Percentiles rank a stretch among this genome's conserved stretches.
Evolutionary conservation across 2,888 invertebrate species (phyloP).

Genomic region (Apodemia duryi): DNA sequence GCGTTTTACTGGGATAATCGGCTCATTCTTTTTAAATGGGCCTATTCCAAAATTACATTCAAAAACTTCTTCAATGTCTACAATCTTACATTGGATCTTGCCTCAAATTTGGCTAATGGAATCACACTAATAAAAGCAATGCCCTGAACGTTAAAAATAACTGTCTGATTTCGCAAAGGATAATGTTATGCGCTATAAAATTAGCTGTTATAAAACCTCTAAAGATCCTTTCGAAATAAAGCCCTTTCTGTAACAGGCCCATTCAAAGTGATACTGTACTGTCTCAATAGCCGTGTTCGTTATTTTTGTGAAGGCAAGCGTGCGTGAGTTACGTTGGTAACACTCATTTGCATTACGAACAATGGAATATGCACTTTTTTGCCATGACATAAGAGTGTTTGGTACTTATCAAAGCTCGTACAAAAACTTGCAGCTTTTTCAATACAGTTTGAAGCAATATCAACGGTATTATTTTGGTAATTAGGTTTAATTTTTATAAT

Average conservation of each 20-base stretch:
- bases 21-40: too few relatives aligned
- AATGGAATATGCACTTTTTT: slow-evolving; percentile 32
- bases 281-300: slow-evolving; percentile 63
- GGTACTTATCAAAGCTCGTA: slow-evolving; percentile 15
- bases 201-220: slow-evolving; percentile 33
- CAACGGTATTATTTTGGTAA: slow-evolving; percentile 42
- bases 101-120: neutral
- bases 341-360: slow-evolving; percentile 25
- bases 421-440: slow-evolving; percentile 26
- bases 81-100: too few relatives aligned
- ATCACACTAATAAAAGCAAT: neutral
- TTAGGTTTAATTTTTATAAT: slow-evolving; percentile 32
- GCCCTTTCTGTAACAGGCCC: slow-evolving; percentile 44
- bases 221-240: slow-evolving; percentile 53
- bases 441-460: slow-evolving; percentile 39
- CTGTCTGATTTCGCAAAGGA: slow-evolving; percentile 1
- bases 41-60: too few relatives aligned
- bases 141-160: slow-evolving; percentile 7
- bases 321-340: slow-evolving; percentile 43
- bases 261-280: slow-evolving; percentile 59
- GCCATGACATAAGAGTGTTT: slow-evolving; percentile 20
- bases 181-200: slow-evolving; percentile 28
- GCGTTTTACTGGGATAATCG: too few relatives aligned
- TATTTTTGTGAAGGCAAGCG: slow-evolving; percentile 78
- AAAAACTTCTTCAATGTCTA: too few relatives aligned